A percentile compares a stretch with the other conserved stretches of the same genome.
phyloP scores from a whole-genome alignment of 2,113 vertebrate genomes.

The Oreochromis aureus region DNA sequence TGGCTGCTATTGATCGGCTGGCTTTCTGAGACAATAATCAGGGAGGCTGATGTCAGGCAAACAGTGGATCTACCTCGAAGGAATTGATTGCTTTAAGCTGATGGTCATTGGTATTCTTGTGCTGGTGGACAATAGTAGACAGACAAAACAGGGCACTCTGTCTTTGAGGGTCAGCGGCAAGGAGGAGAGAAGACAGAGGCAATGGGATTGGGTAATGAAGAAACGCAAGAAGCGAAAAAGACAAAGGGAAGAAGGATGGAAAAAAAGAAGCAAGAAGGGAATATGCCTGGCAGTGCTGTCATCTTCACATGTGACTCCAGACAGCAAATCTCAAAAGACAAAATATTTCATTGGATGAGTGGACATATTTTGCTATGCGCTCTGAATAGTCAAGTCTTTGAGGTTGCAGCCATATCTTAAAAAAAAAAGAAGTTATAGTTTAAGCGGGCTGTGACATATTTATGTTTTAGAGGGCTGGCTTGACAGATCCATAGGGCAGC shows the following conservation, averaged over 20 bases:
- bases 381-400: slow-evolving; percentile 24
- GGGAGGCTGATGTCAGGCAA: slow-evolving; percentile 52
- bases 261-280: background rate
- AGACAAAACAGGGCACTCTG: slow-evolving; percentile 34
- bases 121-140: slow-evolving; percentile 37
- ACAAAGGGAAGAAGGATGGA: background rate
- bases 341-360: slow-evolving; percentile 31
- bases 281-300: slow-evolving; percentile 10
- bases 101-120: slow-evolving; percentile 58
- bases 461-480: background rate
- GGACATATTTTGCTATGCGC: background rate
- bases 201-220: background rate
- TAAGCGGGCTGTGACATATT: background rate
- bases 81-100: slow-evolving; percentile 56
- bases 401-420: background rate
- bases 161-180: slow-evolving; percentile 35
- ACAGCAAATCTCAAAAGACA: slow-evolving; percentile 50
- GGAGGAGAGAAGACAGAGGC: background rate
- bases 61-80: slow-evolving; percentile 51
- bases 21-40: slow-evolving; percentile 58
- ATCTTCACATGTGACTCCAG: slow-evolving; percentile 38
- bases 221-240: background rate
- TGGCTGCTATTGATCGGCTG: slow-evolving; percentile 40
- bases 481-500: background rate
- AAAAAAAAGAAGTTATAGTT: background rate